Conservation (phyloP, 2,113 vertebrate genomes). For the Callaeas wilsoni region DNA sequence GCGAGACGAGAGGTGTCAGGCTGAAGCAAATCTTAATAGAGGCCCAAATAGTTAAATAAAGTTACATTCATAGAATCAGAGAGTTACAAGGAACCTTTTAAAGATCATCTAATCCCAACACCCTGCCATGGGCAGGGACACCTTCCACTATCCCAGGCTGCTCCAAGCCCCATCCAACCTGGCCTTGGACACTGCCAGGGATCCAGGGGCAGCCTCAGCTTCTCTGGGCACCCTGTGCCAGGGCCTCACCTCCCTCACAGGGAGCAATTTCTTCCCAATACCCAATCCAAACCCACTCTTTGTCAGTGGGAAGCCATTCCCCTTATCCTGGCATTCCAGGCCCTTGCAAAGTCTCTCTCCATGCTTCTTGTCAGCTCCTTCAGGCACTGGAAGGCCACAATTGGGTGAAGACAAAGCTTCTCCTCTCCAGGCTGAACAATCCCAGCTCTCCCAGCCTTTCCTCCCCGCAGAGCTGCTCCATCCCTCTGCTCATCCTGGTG, state of each 20-base stretch:
- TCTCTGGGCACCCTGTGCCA: background rate
- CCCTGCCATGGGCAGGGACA: background rate
- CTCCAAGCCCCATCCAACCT: background rate
- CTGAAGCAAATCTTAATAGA: background rate
- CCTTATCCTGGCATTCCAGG: rapidly evolving
- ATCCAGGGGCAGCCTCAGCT: background rate
- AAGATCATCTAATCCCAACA: background rate
- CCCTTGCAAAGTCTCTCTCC: background rate
- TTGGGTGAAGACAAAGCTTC: rapidly evolving
- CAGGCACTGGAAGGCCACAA: rapidly evolving
- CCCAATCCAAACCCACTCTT: rapidly evolving
- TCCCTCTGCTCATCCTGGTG: background rate
- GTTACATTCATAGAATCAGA: background rate
- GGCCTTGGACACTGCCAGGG: background rate
- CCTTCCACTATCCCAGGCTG: rapidly evolving
- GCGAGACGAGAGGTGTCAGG: background rate
- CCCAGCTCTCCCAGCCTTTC: background rate
- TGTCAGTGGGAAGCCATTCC: background rate
- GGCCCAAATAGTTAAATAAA: background rate
- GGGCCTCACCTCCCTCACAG: rapidly evolving
- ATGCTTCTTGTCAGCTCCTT: rapidly evolving
- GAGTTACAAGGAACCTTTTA: background rate
- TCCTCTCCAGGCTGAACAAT: background rate
- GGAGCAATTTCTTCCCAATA: background rate
- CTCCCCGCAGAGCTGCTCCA: background rate